Percentiles rank a stretch among this genome's conserved stretches.
phyloP scores from a whole-genome alignment of 2,888 invertebrate genomes.

The Plebejus melissa region DNA sequence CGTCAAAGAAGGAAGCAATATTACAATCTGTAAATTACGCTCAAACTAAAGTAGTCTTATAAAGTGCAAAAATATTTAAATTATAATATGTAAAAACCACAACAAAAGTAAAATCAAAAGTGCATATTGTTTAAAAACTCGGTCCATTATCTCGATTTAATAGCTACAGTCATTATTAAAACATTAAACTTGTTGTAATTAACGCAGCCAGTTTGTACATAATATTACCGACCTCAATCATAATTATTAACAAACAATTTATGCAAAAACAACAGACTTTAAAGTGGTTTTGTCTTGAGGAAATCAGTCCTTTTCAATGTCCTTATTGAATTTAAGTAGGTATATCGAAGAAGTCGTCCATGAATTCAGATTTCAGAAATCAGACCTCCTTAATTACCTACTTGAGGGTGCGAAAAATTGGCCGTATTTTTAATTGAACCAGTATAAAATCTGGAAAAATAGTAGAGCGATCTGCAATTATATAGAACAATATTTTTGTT shows the following conservation, averaged over 20 bases:
- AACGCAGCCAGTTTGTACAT: background rate
- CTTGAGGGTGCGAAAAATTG: too few species aligned
- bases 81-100: background rate
- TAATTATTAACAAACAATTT: background rate
- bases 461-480: too few species aligned
- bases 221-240: slow-evolving; percentile 3
- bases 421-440: too few species aligned
- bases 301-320: background rate
- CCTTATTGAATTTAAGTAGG: background rate
- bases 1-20: too few species aligned
- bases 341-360: too few species aligned
- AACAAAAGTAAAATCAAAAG: background rate
- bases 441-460: too few species aligned
- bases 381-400: too few species aligned
- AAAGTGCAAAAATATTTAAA: too few species aligned
- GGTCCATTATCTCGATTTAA: background rate
- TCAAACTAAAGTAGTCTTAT: too few species aligned
- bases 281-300: background rate
- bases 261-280: background rate
- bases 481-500: too few species aligned
- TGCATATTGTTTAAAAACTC: slow-evolving; percentile 6
- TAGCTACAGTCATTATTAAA: slow-evolving; percentile 13
- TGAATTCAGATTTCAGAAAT: too few species aligned
- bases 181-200: slow-evolving; percentile 9
- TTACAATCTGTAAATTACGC: too few species aligned